Conservation (phyloP, 2,888 invertebrate species). For the Alentia gelatinosa region DNA sequence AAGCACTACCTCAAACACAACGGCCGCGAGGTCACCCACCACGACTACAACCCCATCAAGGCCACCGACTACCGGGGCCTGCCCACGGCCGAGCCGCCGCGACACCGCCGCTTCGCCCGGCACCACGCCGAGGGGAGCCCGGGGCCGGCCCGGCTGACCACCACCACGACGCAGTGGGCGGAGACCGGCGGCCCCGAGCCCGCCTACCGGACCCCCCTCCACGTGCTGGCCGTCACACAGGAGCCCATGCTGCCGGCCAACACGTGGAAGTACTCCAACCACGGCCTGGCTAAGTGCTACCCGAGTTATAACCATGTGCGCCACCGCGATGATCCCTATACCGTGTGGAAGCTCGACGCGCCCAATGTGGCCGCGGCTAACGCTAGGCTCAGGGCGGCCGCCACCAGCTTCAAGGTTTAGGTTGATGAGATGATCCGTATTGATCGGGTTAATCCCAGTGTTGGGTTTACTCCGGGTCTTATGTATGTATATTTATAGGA, state of each 20-base stretch:
- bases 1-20: conserved; percentile 70
- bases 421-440: not conserved
- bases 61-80: conserved; percentile 67
- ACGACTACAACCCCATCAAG: conserved; percentile 70
- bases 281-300: conserved; percentile 72
- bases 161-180: conserved; percentile 70
- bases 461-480: not conserved
- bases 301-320: conserved; percentile 63
- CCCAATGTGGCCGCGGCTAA: not conserved
- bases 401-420: not conserved
- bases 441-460: not conserved
- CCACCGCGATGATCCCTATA: not conserved
- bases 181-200: conserved; percentile 54
- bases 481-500: not conserved
- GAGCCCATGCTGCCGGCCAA: conserved; percentile 75
- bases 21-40: conserved; percentile 63
- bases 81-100: conserved; percentile 66
- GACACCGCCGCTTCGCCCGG: conserved; percentile 69
- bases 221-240: conserved; percentile 74
- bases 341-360: not conserved
- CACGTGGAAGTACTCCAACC: conserved; percentile 75
- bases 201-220: conserved; percentile 68
- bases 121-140: conserved; percentile 65
- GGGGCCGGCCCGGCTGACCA: conserved; percentile 66
- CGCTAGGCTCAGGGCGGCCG: not conserved